Percentiles rank a stretch among this genome's conserved stretches.
These are phyloP conservation scores for Blastobasis lacticolella DNA, from an alignment of 2,888 invertebrate species.

Conservation along the genomic window DNA sequence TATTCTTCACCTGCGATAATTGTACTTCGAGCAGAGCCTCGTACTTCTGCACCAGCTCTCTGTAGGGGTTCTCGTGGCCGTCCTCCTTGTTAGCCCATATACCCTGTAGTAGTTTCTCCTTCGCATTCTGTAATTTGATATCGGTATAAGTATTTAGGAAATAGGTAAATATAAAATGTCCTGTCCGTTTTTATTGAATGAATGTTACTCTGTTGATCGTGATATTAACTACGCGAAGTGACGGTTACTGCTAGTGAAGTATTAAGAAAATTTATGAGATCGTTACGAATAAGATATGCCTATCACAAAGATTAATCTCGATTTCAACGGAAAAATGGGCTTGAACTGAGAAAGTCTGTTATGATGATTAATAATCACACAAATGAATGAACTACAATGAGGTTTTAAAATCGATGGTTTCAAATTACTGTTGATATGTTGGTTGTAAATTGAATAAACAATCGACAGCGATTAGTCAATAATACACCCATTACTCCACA, in stretches of 20 bases:
- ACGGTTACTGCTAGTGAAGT: conserved; percentile 1
- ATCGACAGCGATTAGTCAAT: conserved; percentile 44
- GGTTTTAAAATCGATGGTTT: conserved; percentile 9
- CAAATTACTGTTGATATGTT: conserved; percentile 5
- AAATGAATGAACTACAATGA: conserved; percentile 1
- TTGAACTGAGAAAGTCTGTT: background rate
- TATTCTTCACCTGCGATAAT: conserved; percentile 74
- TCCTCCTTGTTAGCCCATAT: conserved; percentile 70
- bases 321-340: background rate
- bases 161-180: too few relatives aligned
- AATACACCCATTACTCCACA: conserved; percentile 62
- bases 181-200: background rate
- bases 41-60: conserved; percentile 88
- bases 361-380: background rate
- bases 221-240: conserved; percentile 1
- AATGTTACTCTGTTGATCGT: background rate
- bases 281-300: background rate
- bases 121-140: conserved; percentile 53
- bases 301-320: background rate
- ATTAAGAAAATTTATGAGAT: conserved; percentile 2
- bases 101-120: conserved; percentile 67
- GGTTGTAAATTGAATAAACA: conserved; percentile 4
- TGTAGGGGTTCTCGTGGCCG: conserved; percentile 80
- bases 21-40: conserved; percentile 87
- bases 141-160: too few relatives aligned